A percentile compares a stretch with the other conserved stretches of the same genome.
Evolutionary conservation across 2,888 invertebrate genomes (phyloP).

Genomic region (Plemyria rubiginata): DNA sequence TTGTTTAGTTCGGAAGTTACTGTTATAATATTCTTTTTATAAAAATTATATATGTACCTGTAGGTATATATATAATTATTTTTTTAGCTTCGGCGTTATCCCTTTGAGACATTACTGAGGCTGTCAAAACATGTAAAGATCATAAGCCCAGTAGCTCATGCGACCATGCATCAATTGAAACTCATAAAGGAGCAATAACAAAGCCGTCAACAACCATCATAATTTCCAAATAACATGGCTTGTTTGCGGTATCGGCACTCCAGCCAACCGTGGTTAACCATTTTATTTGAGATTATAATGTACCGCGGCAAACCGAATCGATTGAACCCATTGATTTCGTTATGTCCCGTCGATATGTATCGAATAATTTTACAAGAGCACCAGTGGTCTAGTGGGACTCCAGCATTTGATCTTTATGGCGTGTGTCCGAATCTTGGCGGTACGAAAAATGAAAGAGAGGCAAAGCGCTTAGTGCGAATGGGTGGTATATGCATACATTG

Average conservation of each 20-base stretch:
- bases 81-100: no score
- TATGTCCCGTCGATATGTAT: background rate
- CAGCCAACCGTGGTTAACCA: slow-evolving; percentile 21
- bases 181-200: slow-evolving; percentile 14
- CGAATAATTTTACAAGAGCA: background rate
- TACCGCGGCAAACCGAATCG: slow-evolving; percentile 4
- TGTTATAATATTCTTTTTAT: background rate
- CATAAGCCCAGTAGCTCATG: no score
- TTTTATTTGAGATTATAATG: slow-evolving; percentile 19
- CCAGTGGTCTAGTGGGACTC: no score
- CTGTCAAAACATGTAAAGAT: no score
- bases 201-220: slow-evolving; percentile 19
- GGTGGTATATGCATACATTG: no score
- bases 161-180: slow-evolving; percentile 3
- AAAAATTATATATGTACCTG: no score
- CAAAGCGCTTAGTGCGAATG: no score
- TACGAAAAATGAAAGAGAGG: no score
- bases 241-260: slow-evolving; percentile 18
- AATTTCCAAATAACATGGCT: slow-evolving; percentile 10
- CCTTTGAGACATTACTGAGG: no score
- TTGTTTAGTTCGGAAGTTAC: background rate
- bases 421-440: no score
- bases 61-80: no score
- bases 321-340: background rate
- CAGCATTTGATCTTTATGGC: no score